phyloP scores from a whole-genome alignment of 1,140 invertebrate genomes.

The Helicoverpa zea region DNA sequence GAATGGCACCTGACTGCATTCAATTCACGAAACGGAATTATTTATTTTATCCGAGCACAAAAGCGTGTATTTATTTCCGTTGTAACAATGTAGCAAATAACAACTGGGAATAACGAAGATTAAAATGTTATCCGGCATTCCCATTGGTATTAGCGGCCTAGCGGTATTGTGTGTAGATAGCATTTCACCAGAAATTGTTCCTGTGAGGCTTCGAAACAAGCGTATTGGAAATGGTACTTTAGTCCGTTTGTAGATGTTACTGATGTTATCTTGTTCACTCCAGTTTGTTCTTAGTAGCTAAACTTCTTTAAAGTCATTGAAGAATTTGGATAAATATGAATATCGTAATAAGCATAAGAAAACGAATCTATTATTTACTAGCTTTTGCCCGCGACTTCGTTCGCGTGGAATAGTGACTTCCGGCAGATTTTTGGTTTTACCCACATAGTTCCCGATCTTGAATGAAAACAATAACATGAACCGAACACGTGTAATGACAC shows the following conservation, averaged over 20 bases:
- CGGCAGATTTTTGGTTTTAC: too few species aligned
- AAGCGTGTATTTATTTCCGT: slow-evolving; percentile 43
- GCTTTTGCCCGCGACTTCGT: too few species aligned
- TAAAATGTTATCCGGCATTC: slow-evolving; percentile 48
- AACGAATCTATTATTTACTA: too few species aligned
- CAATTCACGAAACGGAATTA: slow-evolving; percentile 45
- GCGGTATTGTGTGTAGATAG: slow-evolving; percentile 43
- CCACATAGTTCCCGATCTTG: too few species aligned
- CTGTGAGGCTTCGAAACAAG: slow-evolving; percentile 24
- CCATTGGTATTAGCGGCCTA: slow-evolving; percentile 40
- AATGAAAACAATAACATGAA: too few species aligned
- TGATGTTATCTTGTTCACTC: too few species aligned
- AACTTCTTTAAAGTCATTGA: background rate
- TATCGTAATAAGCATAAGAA: too few species aligned
- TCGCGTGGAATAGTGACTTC: too few species aligned
- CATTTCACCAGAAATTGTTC: slow-evolving; percentile 36
- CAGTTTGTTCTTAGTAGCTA: background rate
- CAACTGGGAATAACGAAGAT: slow-evolving; percentile 48
- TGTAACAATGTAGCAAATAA: slow-evolving; percentile 31
- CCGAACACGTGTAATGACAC: too few species aligned
- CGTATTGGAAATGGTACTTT: background rate
- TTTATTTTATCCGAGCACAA: slow-evolving; percentile 50
- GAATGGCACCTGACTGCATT: background rate
- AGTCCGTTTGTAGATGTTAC: too few species aligned
- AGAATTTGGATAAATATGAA: too few species aligned